Percentiles rank a stretch among this genome's conserved stretches.
Conservation (phyloP, 2,113 vertebrate species). For the Phyllostomus hastatus region DNA sequence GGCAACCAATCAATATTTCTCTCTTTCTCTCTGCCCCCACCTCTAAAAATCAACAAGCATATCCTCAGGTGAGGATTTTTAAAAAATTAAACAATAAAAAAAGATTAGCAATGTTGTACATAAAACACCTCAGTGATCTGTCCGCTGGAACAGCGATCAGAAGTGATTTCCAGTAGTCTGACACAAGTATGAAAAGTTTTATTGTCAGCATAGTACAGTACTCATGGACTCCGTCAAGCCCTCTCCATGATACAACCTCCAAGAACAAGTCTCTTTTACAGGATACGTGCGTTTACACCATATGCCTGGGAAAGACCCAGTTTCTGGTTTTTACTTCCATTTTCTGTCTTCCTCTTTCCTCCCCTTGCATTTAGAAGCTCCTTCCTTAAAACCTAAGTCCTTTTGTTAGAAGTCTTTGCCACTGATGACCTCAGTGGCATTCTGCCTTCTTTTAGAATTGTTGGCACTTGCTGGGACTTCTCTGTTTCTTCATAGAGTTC, state of each 20-base stretch:
- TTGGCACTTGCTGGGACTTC: not conserved
- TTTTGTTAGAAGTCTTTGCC: not conserved
- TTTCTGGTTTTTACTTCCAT: not conserved
- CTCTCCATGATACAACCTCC: not conserved
- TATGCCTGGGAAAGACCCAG: not conserved
- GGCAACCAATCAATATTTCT: too few species aligned
- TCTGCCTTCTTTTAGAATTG: not conserved
- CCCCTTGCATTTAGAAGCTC: not conserved
- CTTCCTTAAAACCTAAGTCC: not conserved
- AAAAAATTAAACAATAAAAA: not conserved
- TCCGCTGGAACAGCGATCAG: not conserved
- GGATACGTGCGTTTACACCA: not conserved
- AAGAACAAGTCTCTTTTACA: not conserved
- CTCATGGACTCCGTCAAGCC: not conserved
- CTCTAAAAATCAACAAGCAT: too few species aligned
- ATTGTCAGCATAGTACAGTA: constrained; percentile 32
- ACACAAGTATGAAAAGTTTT: constrained; percentile 36
- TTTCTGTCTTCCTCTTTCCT: not conserved
- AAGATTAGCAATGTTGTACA: not conserved
- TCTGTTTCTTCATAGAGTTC: constrained; percentile 40
- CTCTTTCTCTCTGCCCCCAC: too few species aligned
- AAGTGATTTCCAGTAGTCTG: constrained; percentile 12
- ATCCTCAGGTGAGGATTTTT: too few species aligned
- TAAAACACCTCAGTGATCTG: not conserved
- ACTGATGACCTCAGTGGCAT: not conserved